These are phyloP conservation scores for Auanema sp. DNA, from an alignment of 2,888 invertebrate genomes.

Conservation along the genomic window DNA sequence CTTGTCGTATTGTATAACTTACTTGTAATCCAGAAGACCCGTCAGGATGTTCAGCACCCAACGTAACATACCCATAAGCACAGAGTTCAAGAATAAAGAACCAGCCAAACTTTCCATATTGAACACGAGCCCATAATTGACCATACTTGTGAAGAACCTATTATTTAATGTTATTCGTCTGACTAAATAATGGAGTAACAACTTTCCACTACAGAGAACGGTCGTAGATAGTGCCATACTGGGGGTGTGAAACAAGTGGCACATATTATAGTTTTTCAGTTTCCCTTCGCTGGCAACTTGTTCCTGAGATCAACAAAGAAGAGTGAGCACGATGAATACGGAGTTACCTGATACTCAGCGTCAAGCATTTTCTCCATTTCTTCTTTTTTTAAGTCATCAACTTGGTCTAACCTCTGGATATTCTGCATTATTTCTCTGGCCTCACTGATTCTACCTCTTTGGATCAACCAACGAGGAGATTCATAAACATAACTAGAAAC, in stretches of 20 bases:
- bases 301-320: slow-evolving; percentile 17
- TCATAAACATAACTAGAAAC: slow-evolving; percentile 49
- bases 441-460: slow-evolving; percentile 51
- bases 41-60: slow-evolving; percentile 49
- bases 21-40: slow-evolving; percentile 46
- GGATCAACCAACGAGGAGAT: slow-evolving; percentile 56
- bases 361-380: slow-evolving; percentile 46
- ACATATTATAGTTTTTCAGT: slow-evolving; percentile 34
- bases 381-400: slow-evolving; percentile 28
- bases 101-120: slow-evolving; percentile 55
- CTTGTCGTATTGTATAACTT: background rate
- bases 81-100: slow-evolving; percentile 49
- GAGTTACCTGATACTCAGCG: slow-evolving; percentile 38
- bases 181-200: slow-evolving; percentile 7
- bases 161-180: slow-evolving; percentile 12
- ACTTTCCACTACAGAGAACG: slow-evolving; percentile 40
- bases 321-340: no score
- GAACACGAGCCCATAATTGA: slow-evolving; percentile 57
- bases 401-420: slow-evolving; percentile 45
- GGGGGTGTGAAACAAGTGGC: slow-evolving; percentile 51
- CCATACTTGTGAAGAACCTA: slow-evolving; percentile 50
- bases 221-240: slow-evolving; percentile 44
- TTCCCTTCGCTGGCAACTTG: slow-evolving; percentile 31
- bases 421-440: slow-evolving; percentile 45
- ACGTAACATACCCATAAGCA: slow-evolving; percentile 51